Conservation (phyloP, 2,888 invertebrate species). For the Campopleginae sp. region DNA sequence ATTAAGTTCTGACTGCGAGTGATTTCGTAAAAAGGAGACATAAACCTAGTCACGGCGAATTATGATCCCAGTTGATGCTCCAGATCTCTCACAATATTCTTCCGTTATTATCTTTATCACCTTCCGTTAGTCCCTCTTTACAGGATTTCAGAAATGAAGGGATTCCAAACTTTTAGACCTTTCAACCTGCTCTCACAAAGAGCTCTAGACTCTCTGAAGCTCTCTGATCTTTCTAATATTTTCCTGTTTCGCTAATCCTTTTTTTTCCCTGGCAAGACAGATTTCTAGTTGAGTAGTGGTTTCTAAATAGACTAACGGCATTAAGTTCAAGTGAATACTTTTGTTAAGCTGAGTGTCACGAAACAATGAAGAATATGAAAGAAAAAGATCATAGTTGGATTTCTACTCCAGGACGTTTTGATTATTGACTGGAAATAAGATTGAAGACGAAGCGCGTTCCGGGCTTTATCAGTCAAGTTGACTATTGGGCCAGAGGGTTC, state of each 20-base stretch:
- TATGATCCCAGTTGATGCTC: slow-evolving; percentile 22
- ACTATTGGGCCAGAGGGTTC: not conserved
- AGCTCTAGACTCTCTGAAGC: not conserved
- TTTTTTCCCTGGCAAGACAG: not conserved
- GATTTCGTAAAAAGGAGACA: not conserved
- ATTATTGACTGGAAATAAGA: not conserved
- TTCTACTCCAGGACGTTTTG: not conserved
- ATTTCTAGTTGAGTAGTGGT: too few species aligned
- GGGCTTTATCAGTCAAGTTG: not conserved
- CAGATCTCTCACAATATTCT: slow-evolving; percentile 26
- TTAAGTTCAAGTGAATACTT: not conserved
- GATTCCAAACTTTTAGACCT: not conserved
- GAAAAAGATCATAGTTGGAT: not conserved
- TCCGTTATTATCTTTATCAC: slow-evolving; percentile 15
- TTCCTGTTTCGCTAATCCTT: not conserved
- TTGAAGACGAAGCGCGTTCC: not conserved
- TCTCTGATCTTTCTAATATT: not conserved
- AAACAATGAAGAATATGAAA: not conserved
- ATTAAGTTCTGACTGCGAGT: slow-evolving; percentile 17
- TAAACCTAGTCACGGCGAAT: not conserved
- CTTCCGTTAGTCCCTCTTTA: not conserved
- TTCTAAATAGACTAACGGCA: not conserved
- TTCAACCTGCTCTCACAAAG: not conserved
- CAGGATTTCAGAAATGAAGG: not conserved
- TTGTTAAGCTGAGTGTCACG: not conserved